Evolutionary conservation across 2,888 invertebrate genomes (phyloP).

Genomic region (Apodemia mormo): DNA sequence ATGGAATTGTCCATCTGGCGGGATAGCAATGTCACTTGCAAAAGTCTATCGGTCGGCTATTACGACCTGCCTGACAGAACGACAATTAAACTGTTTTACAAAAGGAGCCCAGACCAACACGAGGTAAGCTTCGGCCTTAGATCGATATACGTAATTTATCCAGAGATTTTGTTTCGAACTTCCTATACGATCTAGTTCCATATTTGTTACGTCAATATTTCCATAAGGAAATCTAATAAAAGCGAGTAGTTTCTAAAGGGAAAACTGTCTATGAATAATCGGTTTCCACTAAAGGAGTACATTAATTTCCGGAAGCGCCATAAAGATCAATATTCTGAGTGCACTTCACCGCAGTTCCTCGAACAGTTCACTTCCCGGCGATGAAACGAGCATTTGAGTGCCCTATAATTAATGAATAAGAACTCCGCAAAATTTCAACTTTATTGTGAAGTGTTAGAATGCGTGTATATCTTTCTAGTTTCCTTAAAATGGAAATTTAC

Average conservation of each 20-base stretch:
- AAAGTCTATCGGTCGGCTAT: too few species aligned
- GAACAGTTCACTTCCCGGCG: constrained; percentile 11
- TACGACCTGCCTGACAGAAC: too few species aligned
- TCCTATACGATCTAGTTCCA: background rate
- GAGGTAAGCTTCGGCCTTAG: too few species aligned
- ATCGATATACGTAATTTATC: too few species aligned
- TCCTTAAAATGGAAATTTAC: too few species aligned
- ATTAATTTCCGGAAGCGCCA: constrained; percentile 7
- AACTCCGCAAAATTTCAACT: constrained; percentile 8
- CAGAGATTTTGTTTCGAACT: too few species aligned
- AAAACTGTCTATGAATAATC: constrained; percentile 2
- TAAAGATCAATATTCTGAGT: constrained; percentile 13
- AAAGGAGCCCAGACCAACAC: too few species aligned
- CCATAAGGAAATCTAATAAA: background rate
- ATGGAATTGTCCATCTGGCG: too few species aligned
- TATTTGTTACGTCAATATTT: background rate
- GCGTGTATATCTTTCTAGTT: too few species aligned
- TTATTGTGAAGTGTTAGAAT: background rate
- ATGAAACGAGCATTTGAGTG: background rate
- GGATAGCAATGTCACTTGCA: too few species aligned
- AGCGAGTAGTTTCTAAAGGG: background rate
- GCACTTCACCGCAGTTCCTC: constrained; percentile 10
- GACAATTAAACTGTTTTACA: too few species aligned
- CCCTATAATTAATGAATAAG: background rate
- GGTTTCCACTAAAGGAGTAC: constrained; percentile 9